Base-by-base conservation (phyloP, 2,113 vertebrate species). In the Pseudorasbora parva region DNA sequence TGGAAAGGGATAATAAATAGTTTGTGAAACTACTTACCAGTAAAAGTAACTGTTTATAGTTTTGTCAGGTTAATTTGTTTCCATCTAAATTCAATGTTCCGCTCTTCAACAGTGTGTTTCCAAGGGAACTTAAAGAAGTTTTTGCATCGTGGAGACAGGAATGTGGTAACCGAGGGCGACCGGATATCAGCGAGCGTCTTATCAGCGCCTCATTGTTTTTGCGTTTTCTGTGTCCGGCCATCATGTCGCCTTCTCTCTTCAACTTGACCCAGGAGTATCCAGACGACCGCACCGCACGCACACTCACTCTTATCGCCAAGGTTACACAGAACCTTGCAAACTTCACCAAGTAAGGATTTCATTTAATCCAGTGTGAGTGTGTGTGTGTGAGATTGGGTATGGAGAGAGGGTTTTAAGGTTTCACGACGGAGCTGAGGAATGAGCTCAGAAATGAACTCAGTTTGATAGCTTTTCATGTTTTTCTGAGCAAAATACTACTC, bases 271-370 rank as follows among this genome's bases (percentile, higher is more conserved):
- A 99, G 93, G 98, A 99, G 89, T 99, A 99, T 84, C 98, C 98
- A 0, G 98, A 99, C 0, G 98, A 99, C 94, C 97, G 98, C 91
- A 99, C 98, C 0, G 97, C 98, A 0, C 97, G 98, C 45, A 99
- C 98, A 0, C 93, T 99, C 88, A 99, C 98, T 3, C 96, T 99
- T 89, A 99, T 99, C 0, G 98, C 98, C 91, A 99, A 99, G 94
- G 98, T 99, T 85, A 99, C 97, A 1, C 98, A 99, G 92, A 99
- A 99, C 93, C 94, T 99, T 75, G 98, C 98, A 91, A 99, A 99
- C 93, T 99, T 99, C 0, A 96, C 98, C 86, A 99, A 99, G 98
- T 99, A 86, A 94, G 96, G 90, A 27, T 51, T 59, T 11, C 0
- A 27, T 49, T 45, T 27, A 21, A 21, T 49, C 33, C 37, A 23